These are phyloP conservation scores for Tylochromis polylepis DNA, from an alignment of 2,113 vertebrate species.

Conservation along the genomic window DNA sequence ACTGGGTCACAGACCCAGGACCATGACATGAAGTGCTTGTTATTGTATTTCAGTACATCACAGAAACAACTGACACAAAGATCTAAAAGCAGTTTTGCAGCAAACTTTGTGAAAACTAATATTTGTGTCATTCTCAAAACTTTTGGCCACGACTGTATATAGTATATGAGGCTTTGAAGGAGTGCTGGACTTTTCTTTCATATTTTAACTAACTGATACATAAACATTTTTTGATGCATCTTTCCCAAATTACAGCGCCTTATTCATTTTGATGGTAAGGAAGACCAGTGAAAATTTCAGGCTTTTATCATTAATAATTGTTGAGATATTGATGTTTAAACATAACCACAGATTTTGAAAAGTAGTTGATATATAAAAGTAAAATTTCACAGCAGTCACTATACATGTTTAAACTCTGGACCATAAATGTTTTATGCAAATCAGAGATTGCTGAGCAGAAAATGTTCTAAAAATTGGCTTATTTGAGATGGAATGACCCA, in stretches of 20 bases:
- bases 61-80: too few species aligned
- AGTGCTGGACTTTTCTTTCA: background rate
- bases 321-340: background rate
- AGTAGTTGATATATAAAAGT: background rate
- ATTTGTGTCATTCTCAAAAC: too few species aligned
- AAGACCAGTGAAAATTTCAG: background rate
- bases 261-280: background rate
- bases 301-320: background rate
- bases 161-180: background rate
- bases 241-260: background rate
- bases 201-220: background rate
- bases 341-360: accelerated
- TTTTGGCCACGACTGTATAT: too few species aligned
- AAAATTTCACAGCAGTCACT: background rate
- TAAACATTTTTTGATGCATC: accelerated
- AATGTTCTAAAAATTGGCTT: background rate
- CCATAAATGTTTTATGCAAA: background rate
- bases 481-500: background rate
- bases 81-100: too few species aligned
- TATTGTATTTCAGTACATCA: too few species aligned
- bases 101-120: too few species aligned
- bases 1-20: too few species aligned
- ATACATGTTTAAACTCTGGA: background rate
- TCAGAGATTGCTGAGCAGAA: background rate
- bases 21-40: too few species aligned